Base-by-base conservation (phyloP, 2,888 invertebrate genomes). In the Dasysyrphus albostriatus region DNA sequence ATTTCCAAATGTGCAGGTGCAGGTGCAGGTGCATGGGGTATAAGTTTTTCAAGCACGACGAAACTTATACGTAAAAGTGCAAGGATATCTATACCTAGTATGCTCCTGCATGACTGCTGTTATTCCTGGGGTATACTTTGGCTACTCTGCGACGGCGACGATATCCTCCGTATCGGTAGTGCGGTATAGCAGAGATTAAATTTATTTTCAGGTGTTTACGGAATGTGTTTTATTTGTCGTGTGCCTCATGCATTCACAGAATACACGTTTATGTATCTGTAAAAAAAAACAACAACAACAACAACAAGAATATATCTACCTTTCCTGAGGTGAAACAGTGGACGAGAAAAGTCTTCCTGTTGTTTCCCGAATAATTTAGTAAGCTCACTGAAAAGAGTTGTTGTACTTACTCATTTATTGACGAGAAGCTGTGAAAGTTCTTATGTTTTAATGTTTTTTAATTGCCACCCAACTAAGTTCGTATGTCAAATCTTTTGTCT, bases 141-240 rank as follows among this genome's bases (percentile, higher is more conserved):
- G 19, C 8, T 24, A 39, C 8, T 24, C 61, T 19, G 42, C 39
- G 42, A 42, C 42, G 59, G 4, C 16, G 44, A 51, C 49, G 61
- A 29, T 39, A 61, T 32, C 49, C 42, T 32, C 49, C 61, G 32
- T 75, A 47, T 79, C 67, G 69, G 56, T 72, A 63, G 83, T 84
- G 81, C 73, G 70, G 78, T 69, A 72, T 51, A 69, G 85, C 88
- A 83, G 85, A 89, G 89, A 89, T 89, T 89, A 89, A 89, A 89
- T 89, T 89, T 89, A 89, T 88, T 89, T 89, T 88, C 88, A 88
- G 88, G 88, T 88, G 88, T 88, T 88, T 89, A 82, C 88, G 80
- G 88, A 88, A 88, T 89, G 83, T 88, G 88, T 84, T 88, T 83
- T 87, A 82, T 85, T 84, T 72, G 74, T 78, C 73, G 82, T 82